Evolutionary conservation across 2,113 vertebrate genomes (phyloP).

Genomic region (Microtus ochrogaster): DNA sequence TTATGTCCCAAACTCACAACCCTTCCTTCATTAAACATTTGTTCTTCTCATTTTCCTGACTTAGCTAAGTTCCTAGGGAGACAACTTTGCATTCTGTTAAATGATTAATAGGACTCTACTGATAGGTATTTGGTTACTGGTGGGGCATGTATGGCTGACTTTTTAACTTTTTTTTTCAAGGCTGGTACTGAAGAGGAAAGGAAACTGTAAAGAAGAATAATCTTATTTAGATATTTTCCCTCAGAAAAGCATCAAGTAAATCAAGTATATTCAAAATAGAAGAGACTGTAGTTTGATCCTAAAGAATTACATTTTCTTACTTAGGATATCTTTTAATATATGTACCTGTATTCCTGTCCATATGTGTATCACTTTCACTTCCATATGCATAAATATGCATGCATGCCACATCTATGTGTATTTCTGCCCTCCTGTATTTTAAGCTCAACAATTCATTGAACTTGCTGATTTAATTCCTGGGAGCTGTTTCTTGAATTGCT

Average conservation of each 20-base stretch:
- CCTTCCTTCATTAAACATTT: constrained; percentile 55
- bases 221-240: constrained; percentile 51
- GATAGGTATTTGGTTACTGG: neutral
- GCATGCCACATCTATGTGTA: constrained; percentile 77
- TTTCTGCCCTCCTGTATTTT: constrained; percentile 74
- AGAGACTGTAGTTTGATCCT: constrained; percentile 6
- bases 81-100: constrained; percentile 53
- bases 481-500: constrained; percentile 85
- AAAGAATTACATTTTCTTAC: constrained; percentile 17
- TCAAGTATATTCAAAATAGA: neutral
- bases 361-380: constrained; percentile 53
- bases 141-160: neutral
- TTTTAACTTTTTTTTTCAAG: constrained; percentile 45
- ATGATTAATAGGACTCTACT: constrained; percentile 32
- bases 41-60: neutral
- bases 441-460: constrained; percentile 84
- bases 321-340: constrained; percentile 52
- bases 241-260: neutral
- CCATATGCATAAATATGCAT: constrained; percentile 70
- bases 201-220: neutral
- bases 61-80: constrained; percentile 64
- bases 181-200: neutral
- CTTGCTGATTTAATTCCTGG: constrained; percentile 87
- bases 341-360: constrained; percentile 24
- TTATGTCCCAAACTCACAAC: constrained; percentile 68